Evolutionary conservation across 2,888 invertebrate species (phyloP).

Genomic region (Agrochola lota): DNA sequence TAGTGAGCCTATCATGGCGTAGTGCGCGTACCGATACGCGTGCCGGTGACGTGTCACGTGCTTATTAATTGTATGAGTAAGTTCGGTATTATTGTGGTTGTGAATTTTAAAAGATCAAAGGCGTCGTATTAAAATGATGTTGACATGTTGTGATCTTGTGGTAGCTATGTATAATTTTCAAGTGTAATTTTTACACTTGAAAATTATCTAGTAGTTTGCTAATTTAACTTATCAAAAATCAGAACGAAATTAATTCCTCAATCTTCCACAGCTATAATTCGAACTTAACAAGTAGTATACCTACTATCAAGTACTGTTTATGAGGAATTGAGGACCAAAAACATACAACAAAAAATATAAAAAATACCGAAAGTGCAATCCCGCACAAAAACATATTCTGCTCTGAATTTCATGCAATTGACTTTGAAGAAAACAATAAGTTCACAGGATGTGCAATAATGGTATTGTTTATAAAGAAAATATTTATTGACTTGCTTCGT

Average conservation of each 20-base stretch:
- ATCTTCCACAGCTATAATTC: neutral
- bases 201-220: too few species aligned
- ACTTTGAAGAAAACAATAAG: slow-evolving; percentile 5
- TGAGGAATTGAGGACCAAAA: neutral
- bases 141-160: neutral
- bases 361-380: too few species aligned
- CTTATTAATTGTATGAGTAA: slow-evolving; percentile 58
- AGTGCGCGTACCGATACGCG: slow-evolving; percentile 38
- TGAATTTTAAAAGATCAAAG: slow-evolving; percentile 47
- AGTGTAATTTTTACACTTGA: neutral
- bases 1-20: slow-evolving; percentile 26
- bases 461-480: slow-evolving; percentile 31
- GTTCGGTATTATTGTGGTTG: slow-evolving; percentile 42
- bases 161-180: too few species aligned
- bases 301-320: neutral
- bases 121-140: neutral
- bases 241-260: neutral
- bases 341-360: too few species aligned
- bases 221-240: neutral
- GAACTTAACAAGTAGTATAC: too few species aligned
- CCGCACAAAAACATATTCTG: neutral
- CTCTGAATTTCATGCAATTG: neutral
- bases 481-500: slow-evolving; percentile 52
- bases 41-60: slow-evolving; percentile 65
- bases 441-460: slow-evolving; percentile 17